Conservation (phyloP, 2,888 invertebrate genomes). For the Rotaria magnacalcarata region DNA sequence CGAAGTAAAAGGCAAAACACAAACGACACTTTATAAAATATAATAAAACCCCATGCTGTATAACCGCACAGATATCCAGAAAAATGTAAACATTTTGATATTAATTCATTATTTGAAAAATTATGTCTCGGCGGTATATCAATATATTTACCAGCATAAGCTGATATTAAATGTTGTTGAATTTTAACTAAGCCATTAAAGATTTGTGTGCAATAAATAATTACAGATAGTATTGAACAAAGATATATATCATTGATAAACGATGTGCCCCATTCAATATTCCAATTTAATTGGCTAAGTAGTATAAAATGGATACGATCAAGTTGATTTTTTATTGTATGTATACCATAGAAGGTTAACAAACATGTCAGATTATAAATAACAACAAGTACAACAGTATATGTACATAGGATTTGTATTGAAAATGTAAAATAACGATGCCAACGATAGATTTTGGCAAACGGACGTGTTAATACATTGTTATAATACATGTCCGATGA, state of each 20-base stretch:
- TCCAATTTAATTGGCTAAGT: not conserved
- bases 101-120: conserved; percentile 43
- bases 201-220: conserved; percentile 39
- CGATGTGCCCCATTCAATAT: conserved; percentile 26
- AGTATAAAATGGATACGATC: not conserved
- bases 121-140: conserved; percentile 43
- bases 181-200: conserved; percentile 42
- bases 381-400: not conserved
- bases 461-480: not conserved
- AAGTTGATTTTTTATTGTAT: not conserved
- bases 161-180: conserved; percentile 41
- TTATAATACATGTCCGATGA: conserved; percentile 8
- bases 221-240: not conserved
- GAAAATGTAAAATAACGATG: conserved; percentile 38
- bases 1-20: conserved; percentile 34
- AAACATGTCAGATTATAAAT: conserved; percentile 24
- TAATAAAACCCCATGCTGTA: conserved; percentile 43
- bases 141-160: conserved; percentile 40
- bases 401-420: not conserved
- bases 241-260: not conserved
- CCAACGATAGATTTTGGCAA: conserved; percentile 8
- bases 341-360: conserved; percentile 30
- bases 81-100: conserved; percentile 40
- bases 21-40: conserved; percentile 42
- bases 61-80: conserved; percentile 45